Base-by-base conservation (phyloP, 2,797 vertebrate species). In the Xiphophorus birchmanni region DNA sequence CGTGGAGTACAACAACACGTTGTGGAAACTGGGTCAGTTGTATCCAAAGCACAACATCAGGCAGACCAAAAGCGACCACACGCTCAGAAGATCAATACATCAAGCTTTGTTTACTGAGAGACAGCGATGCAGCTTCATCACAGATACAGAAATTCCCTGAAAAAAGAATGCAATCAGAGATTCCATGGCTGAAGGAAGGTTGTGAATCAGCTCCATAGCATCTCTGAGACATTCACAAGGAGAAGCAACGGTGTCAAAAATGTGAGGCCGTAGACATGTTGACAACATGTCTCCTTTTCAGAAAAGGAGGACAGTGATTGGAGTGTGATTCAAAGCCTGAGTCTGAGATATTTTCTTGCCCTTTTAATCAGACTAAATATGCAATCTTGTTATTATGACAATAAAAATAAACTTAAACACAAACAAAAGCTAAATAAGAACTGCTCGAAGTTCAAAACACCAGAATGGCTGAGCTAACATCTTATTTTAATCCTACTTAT, bases 41-140 rank as follows among this genome's bases (percentile, higher is more conserved):
- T 69, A 71, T 73, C 67, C 74, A 73, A 65, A 79, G 74, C 71
- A 75, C 44, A 44, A 71, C 67, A 84, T 73, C 74, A 69, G 45
- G 75, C 78, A 76, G 74, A 76, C 78, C 78, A 80, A 81, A 84
- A 47, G 40, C 60, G 48, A 78, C 60, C 78, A 75, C 23, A 15
- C 47, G 56, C 77, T 73, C 73, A 76, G 76, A 69, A 77, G 76
- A 78, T 80, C 73, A 76, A 78, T 78, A 78, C 42, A 72, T 80
- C 37, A 80, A 82, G 63, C 78, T 47, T 74, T 72, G 77, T 75
- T 77, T 81, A 76, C n/a, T 17, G 48, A 79, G 76, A 81, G 77
- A 76, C 78, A 47, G 54, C 69, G 75, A 76, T 56, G 7, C 21
- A 81, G 73, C 80, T 76, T 76, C 37, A 80, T 72, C 71, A 76